Percentiles rank a stretch among this genome's conserved stretches.
Evolutionary conservation across 2,113 vertebrate genomes (phyloP).

Genomic region (Crocuta crocuta): DNA sequence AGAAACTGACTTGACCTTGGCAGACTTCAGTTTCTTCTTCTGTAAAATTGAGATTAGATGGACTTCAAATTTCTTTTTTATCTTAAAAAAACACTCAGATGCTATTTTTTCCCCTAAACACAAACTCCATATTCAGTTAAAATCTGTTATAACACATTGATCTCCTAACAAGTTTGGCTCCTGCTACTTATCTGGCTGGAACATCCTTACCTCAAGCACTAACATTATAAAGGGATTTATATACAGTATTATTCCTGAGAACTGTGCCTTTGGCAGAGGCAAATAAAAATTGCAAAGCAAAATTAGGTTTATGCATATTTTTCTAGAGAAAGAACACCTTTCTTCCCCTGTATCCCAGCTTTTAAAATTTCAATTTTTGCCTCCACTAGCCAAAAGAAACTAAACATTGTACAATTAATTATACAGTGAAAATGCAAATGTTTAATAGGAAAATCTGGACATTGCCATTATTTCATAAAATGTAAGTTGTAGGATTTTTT

Average conservation of each 20-base stretch:
- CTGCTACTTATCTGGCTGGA: slow-evolving; percentile 58
- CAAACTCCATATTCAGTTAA: slow-evolving; percentile 35
- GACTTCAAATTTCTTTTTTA: slow-evolving; percentile 11
- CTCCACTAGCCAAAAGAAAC: slow-evolving; percentile 67
- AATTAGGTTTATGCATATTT: slow-evolving; percentile 76
- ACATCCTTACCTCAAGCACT: slow-evolving; percentile 62
- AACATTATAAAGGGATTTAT: slow-evolving; percentile 61
- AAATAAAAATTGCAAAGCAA: slow-evolving; percentile 67
- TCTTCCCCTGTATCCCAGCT: slow-evolving; percentile 15
- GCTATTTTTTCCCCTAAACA: not conserved
- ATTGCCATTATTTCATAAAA: slow-evolving; percentile 11
- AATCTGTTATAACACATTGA: slow-evolving; percentile 56
- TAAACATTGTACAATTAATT: slow-evolving; percentile 51
- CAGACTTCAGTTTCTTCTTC: slow-evolving; percentile 23
- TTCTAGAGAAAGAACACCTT: slow-evolving; percentile 21
- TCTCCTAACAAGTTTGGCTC: slow-evolving; percentile 41
- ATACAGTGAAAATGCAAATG: slow-evolving; percentile 55
- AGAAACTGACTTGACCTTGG: not conserved
- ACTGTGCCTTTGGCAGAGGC: slow-evolving; percentile 64
- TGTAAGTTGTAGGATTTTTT: not conserved
- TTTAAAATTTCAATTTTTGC: slow-evolving; percentile 75
- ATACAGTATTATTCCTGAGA: slow-evolving; percentile 53
- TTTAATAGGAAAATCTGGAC: slow-evolving; percentile 29
- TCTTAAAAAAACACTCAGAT: slow-evolving; percentile 48
- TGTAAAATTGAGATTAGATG: not conserved